A percentile compares a stretch with the other conserved stretches of the same genome.
Conservation (phyloP, 1,140 invertebrate genomes). For the Lepidotrigona ventralis region DNA sequence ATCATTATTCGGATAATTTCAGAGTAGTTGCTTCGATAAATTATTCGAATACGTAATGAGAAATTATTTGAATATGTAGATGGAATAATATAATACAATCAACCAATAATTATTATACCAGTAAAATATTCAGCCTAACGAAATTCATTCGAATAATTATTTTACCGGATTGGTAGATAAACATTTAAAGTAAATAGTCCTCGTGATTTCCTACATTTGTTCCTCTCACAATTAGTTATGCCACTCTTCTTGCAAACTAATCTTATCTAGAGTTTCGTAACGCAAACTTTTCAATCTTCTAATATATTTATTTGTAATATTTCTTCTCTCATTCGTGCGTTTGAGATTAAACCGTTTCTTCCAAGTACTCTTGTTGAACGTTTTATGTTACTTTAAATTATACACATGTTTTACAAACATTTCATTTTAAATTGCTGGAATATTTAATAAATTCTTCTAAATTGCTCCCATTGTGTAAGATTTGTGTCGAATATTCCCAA, state of each 20-base stretch:
- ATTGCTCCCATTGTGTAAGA: no score
- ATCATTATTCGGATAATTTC: constrained; percentile 11
- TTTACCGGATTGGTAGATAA: not conserved
- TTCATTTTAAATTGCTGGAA: no score
- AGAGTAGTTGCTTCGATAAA: constrained; percentile 1
- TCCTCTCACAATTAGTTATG: not conserved
- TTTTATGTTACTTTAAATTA: no score
- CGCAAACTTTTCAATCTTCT: not conserved
- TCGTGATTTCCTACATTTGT: not conserved
- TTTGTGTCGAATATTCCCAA: no score
- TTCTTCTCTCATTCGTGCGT: not conserved
- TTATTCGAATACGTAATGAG: constrained; percentile 11
- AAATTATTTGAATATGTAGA: not conserved
- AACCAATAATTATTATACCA: constrained; percentile 7
- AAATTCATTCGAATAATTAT: constrained; percentile 6
- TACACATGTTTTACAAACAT: no score
- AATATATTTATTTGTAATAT: not conserved
- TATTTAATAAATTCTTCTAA: no score
- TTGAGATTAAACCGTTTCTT: not conserved
- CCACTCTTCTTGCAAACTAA: not conserved
- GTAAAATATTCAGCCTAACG: not conserved
- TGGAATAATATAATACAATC: constrained; percentile 1
- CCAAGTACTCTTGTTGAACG: not conserved
- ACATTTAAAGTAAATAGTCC: not conserved
- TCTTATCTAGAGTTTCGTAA: not conserved